Evolutionary conservation across 2,888 invertebrate genomes (phyloP).

Genomic region (Hypomecis punctinalis): DNA sequence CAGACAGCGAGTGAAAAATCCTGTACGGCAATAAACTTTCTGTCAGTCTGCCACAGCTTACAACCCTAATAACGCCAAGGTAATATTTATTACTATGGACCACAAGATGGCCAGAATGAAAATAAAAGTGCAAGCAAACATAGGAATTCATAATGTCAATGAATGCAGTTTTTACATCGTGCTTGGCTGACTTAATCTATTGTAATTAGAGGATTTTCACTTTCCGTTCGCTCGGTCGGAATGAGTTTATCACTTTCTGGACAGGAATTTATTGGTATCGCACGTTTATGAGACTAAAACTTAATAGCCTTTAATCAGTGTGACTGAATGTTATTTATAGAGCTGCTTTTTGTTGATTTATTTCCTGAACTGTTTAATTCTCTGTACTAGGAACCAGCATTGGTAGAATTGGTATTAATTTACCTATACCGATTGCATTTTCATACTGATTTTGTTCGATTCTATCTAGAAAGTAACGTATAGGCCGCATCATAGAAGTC

Average conservation of each 20-base stretch:
- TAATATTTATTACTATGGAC: slow-evolving; percentile 11
- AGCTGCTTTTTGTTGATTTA: no score
- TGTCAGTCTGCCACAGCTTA: not conserved
- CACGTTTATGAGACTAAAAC: not conserved
- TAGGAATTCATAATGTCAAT: slow-evolving; percentile 55
- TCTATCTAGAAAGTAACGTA: no score
- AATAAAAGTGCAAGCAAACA: slow-evolving; percentile 59
- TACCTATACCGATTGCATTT: no score
- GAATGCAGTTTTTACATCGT: slow-evolving; percentile 47
- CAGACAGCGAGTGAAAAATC: slow-evolving; percentile 4
- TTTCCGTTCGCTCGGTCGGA: slow-evolving; percentile 38
- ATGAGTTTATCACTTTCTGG: slow-evolving; percentile 38
- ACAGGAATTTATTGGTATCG: slow-evolving; percentile 25
- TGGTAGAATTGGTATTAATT: no score
- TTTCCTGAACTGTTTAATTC: no score
- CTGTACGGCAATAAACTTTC: slow-evolving; percentile 2
- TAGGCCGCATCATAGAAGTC: no score
- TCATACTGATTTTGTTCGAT: no score
- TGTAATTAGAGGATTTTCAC: slow-evolving; percentile 51
- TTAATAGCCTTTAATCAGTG: no score
- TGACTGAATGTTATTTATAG: no score
- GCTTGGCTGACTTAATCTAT: slow-evolving; percentile 46
- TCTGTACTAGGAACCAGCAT: no score
- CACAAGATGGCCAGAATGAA: slow-evolving; percentile 50
- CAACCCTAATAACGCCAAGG: slow-evolving; percentile 10